Conservation (phyloP, 1,140 invertebrate genomes). For the Pygmarrhopalites habei region DNA sequence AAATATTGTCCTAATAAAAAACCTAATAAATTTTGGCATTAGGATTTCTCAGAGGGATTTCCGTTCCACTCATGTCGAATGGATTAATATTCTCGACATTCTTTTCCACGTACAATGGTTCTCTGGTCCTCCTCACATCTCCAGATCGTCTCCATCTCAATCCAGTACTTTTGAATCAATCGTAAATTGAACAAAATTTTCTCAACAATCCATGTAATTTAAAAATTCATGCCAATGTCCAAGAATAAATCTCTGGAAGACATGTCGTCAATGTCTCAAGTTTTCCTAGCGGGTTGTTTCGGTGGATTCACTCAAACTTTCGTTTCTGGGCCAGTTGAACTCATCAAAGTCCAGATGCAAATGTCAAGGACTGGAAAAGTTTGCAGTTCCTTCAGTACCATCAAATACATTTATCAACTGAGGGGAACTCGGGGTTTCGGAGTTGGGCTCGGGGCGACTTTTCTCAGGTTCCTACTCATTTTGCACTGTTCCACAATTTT, state of each 20-base stretch:
- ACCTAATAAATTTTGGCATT: background rate
- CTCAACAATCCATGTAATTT: background rate
- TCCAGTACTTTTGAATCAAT: background rate
- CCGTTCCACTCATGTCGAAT: background rate
- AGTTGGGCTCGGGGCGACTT: background rate
- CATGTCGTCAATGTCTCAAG: background rate
- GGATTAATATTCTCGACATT: background rate
- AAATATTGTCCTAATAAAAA: background rate
- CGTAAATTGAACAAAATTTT: background rate
- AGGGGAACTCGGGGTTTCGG: background rate
- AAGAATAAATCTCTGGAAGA: background rate
- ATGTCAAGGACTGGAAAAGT: background rate
- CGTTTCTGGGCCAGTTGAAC: background rate
- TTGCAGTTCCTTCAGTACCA: background rate
- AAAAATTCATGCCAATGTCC: background rate
- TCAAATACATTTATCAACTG: background rate
- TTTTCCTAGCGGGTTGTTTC: background rate
- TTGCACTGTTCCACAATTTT: too few species aligned
- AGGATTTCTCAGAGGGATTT: background rate
- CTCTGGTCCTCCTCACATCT: background rate
- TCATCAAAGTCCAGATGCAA: background rate
- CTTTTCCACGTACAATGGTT: background rate
- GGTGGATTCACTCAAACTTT: background rate
- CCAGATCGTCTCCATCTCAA: background rate
- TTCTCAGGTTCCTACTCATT: too few species aligned